Evolutionary conservation across 2,797 vertebrate genomes (phyloP).

Genomic region (Hephaestus fuliginosus): DNA sequence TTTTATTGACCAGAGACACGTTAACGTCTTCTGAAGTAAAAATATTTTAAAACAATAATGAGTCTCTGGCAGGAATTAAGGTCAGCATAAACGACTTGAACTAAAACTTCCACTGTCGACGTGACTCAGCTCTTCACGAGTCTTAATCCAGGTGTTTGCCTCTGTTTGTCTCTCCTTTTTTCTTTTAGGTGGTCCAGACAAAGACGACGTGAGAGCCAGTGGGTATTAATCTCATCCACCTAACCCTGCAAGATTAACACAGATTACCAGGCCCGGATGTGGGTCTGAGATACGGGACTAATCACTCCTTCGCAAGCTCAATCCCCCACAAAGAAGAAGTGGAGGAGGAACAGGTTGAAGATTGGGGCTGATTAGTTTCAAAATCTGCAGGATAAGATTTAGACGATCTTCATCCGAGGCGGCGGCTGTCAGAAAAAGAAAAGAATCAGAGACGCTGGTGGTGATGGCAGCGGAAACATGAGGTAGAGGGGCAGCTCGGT

Average conservation of each 20-base stretch:
- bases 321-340: slow-evolving; percentile 28
- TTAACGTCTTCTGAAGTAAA: not conserved
- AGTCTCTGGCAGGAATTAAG: not conserved
- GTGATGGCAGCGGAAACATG: slow-evolving; percentile 20
- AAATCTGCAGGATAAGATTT: slow-evolving; percentile 56
- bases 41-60: not conserved
- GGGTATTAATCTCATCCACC: slow-evolving; percentile 66
- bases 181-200: slow-evolving; percentile 61
- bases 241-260: slow-evolving; percentile 76
- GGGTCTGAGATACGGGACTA: slow-evolving; percentile 68
- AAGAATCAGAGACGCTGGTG: not conserved
- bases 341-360: slow-evolving; percentile 56
- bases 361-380: slow-evolving; percentile 43
- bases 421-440: not conserved
- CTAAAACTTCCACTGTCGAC: not conserved
- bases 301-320: slow-evolving; percentile 47
- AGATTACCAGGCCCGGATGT: slow-evolving; percentile 69
- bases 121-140: not conserved
- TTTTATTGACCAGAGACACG: not conserved
- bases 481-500: not conserved
- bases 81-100: not conserved
- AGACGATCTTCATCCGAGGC: slow-evolving; percentile 20
- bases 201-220: slow-evolving; percentile 21
- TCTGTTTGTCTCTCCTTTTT: slow-evolving; percentile 30
- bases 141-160: slow-evolving; percentile 55